phyloP scores from a whole-genome alignment of 1,140 invertebrate species.

The Argopecten irradians region DNA sequence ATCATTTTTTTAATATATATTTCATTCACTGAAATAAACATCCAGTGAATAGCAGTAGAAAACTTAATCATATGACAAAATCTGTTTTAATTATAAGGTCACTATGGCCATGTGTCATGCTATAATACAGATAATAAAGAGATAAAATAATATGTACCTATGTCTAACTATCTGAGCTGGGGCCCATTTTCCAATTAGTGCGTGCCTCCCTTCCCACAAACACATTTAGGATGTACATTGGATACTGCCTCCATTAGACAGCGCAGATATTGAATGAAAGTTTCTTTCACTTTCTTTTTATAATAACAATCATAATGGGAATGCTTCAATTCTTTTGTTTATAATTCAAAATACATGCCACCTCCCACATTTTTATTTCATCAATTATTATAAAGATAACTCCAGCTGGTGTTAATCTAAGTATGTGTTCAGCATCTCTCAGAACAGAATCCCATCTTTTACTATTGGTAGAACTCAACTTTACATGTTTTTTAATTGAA shows the following conservation, averaged over 20 bases:
- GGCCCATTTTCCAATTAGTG: not conserved
- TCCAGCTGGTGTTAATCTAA: no score
- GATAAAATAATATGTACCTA: not conserved
- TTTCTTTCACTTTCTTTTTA: not conserved
- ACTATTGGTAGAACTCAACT: no score
- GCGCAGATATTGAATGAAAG: not conserved
- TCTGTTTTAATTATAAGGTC: not conserved
- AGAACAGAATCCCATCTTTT: no score
- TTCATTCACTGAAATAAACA: not conserved
- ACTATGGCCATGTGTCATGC: not conserved
- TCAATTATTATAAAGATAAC: no score
- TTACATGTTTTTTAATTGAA: no score
- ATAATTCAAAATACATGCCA: no score
- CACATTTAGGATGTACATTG: not conserved
- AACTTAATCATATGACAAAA: not conserved
- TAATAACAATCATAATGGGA: not conserved
- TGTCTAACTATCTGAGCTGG: not conserved
- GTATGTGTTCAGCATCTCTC: no score
- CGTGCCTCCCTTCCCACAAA: not conserved
- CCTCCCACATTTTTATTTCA: no score
- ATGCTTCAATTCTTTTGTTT: no score
- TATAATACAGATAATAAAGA: not conserved
- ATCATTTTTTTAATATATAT: no score
- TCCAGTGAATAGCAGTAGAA: not conserved
- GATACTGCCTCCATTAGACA: not conserved